Conservation (phyloP, 53 echinoderm and acorn worm species). For the Hippasteria phrygiana region DNA sequence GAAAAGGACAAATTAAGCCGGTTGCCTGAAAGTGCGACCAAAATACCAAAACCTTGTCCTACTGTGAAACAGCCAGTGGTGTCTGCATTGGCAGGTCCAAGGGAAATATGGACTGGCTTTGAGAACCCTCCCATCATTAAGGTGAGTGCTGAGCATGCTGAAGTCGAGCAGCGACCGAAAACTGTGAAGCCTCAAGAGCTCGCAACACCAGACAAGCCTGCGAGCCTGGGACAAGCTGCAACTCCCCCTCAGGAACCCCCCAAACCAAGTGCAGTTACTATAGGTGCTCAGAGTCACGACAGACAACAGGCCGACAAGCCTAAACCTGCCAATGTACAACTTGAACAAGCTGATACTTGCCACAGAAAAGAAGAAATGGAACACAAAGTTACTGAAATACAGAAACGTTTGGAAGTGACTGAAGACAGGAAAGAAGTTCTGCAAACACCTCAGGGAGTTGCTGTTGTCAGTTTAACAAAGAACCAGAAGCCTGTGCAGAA, state of each 20-base stretch:
- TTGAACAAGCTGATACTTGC: constrained; percentile 39
- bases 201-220: background rate
- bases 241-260: constrained; percentile 49
- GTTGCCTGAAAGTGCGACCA: constrained; percentile 3
- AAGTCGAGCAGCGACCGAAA: background rate
- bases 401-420: background rate
- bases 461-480: background rate
- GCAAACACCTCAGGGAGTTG: constrained; percentile 33
- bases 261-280: constrained; percentile 21
- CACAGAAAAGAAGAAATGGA: constrained; percentile 23
- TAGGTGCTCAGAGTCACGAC: constrained; percentile 43
- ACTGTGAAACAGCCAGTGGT: constrained; percentile 22
- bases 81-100: background rate
- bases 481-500: constrained; percentile 20
- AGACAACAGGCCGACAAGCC: constrained; percentile 11
- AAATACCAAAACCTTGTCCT: constrained; percentile 24
- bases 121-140: constrained; percentile 39
- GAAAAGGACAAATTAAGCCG: constrained; percentile 10
- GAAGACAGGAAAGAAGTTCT: background rate
- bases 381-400: background rate
- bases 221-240: background rate
- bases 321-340: background rate
- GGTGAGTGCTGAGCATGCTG: constrained; percentile 30
- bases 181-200: constrained; percentile 13
- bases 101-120: background rate